Base-by-base conservation (phyloP, 2,888 invertebrate species). In the Nomada flava region DNA sequence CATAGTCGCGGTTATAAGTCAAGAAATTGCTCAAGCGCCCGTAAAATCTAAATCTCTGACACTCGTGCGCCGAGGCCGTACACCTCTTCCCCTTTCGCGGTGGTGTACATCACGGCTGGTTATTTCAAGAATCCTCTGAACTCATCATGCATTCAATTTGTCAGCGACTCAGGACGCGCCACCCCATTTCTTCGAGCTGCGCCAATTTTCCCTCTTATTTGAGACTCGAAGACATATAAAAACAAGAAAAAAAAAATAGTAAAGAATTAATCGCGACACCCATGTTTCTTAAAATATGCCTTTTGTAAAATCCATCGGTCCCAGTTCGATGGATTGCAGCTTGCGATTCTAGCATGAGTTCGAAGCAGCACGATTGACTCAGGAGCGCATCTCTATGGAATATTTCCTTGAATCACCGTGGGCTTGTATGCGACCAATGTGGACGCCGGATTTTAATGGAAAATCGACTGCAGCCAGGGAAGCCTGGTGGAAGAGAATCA, bases 61-160 rank as follows among this genome's bases (percentile, higher is more conserved):
- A 90, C 89, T 92, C 90, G 89, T 90, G 36, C 89, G 88, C 86
- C 86, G 82, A 75, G 79, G 76, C 82, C 67, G 65, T 47, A 50
- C 53, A 62, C 78, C 64, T 71, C 71, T 80, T 57, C 69, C 52
- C 80, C 74, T 77, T 77, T 67, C 71, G 76, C 75, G 67, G 72
- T 77, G 81, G 71, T 69, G 86, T 88, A 85, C 82, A 88, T 86
- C 85, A 82, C 81, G 86, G 85, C 86, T 84, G 84, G 88, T 90
- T 90, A 91, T 92, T 92, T 89, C 88, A 86, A 83, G 87, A 90
- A 91, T 92, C 90, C 91, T 88, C 89, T 83, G 89, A 90, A 91
- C 90, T 92, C 91, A 90, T 92, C 91, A 89, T 89, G 89, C 90
- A 80, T 91, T 90, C 92, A 92, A 92, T 92, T 92, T 92, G 89